Percentiles rank a stretch among this genome's conserved stretches.
These are phyloP conservation scores for Torymus tubicola DNA, from an alignment of 2,888 invertebrate species.

Conservation along the genomic window DNA sequence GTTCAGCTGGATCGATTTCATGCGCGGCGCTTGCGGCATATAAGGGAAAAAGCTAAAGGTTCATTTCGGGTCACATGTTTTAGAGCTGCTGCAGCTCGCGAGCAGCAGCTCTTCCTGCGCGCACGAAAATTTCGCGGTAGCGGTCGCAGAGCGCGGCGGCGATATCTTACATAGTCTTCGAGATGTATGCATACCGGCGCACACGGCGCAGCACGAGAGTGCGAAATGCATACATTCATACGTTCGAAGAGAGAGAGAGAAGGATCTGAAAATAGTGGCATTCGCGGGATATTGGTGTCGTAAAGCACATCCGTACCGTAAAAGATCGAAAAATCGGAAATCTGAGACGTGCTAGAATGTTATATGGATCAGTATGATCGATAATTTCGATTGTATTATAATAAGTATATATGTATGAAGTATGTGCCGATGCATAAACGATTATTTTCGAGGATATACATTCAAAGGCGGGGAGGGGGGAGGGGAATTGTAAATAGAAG, in stretches of 20 bases:
- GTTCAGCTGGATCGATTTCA: no score
- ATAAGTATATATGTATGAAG: no score
- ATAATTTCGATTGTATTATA: no score
- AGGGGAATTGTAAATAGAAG: no score
- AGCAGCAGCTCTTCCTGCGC: no score
- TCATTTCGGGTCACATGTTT: slow-evolving; percentile 19
- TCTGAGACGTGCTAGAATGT: neutral
- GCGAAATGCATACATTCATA: neutral
- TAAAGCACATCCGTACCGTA: slow-evolving; percentile 22
- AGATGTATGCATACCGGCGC: slow-evolving; percentile 6
- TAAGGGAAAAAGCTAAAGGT: neutral
- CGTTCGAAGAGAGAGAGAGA: neutral
- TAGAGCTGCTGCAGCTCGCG: no score
- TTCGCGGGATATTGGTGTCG: slow-evolving; percentile 27
- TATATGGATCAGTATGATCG: no score
- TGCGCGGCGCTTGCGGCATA: no score
- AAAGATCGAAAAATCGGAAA: neutral
- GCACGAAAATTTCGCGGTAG: slow-evolving; percentile 11
- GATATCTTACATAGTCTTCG: slow-evolving; percentile 20
- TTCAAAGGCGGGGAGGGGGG: no score
- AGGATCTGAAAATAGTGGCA: neutral
- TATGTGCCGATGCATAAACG: no score
- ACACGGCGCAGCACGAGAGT: no score
- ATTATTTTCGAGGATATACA: no score
- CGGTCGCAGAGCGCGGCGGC: neutral